Evolutionary conservation across 2,888 invertebrate species (phyloP).

Genomic region (Tyria jacobaeae): DNA sequence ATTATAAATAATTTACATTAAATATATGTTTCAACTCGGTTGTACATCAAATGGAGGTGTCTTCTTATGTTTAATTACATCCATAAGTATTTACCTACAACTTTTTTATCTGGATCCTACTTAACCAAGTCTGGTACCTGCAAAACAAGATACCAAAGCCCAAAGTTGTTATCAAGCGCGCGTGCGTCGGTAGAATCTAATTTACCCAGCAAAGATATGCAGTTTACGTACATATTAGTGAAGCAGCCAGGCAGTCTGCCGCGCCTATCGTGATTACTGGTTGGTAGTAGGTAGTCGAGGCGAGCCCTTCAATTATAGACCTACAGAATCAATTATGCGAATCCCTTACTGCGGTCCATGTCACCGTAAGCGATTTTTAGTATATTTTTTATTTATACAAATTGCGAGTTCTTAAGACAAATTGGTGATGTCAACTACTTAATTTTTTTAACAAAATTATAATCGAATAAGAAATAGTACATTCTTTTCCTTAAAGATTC

Average conservation of each 20-base stretch:
- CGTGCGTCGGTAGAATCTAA: slow-evolving; percentile 7
- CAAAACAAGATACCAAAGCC: background rate
- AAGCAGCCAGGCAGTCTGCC: slow-evolving; percentile 61
- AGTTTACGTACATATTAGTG: background rate
- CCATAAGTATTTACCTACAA: background rate
- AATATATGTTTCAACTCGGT: too few relatives aligned
- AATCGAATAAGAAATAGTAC: too few relatives aligned
- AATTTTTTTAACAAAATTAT: too few relatives aligned
- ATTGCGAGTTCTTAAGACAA: too few relatives aligned
- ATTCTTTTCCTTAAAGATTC: too few relatives aligned
- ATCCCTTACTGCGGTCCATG: slow-evolving; percentile 11
- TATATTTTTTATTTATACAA: background rate
- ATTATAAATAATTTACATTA: too few relatives aligned
- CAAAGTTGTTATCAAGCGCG: slow-evolving; percentile 1
- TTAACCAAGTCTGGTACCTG: background rate
- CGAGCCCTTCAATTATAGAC: slow-evolving; percentile 47
- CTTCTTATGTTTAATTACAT: background rate
- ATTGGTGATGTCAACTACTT: too few relatives aligned
- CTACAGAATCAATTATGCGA: slow-evolving; percentile 43
- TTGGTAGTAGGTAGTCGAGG: slow-evolving; percentile 27
- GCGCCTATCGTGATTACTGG: slow-evolving; percentile 52
- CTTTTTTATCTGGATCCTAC: background rate
- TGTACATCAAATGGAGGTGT: background rate
- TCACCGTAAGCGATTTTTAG: slow-evolving; percentile 2
- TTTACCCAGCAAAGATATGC: slow-evolving; percentile 1